These are phyloP conservation scores for Rousettus leschenaultii DNA, from an alignment of 2,113 vertebrate genomes.

Conservation along the genomic window DNA sequence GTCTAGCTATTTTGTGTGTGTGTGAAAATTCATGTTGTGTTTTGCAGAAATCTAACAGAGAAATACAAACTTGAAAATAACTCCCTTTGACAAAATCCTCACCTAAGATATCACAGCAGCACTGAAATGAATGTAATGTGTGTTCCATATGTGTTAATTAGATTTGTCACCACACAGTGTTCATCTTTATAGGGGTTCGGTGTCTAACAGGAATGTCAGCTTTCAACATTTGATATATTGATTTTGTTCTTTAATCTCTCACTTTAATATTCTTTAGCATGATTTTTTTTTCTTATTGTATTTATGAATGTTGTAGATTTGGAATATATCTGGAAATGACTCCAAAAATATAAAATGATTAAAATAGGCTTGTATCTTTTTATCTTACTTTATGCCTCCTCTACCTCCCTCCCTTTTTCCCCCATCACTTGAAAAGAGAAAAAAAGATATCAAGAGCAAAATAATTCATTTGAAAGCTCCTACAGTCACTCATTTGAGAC, in stretches of 20 bases:
- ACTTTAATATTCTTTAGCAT: not conserved
- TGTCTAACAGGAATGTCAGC: not conserved
- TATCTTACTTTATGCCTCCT: too few relatives aligned
- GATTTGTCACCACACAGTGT: constrained; percentile 1
- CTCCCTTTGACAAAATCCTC: not conserved
- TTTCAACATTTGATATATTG: not conserved
- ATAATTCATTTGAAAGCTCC: rapidly evolving
- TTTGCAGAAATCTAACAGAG: constrained; percentile 9
- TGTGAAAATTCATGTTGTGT: not conserved
- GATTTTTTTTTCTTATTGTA: not conserved
- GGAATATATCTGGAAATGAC: rapidly evolving
- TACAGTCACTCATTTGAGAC: not conserved
- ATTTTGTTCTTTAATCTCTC: constrained; percentile 14
- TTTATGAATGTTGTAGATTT: not conserved
- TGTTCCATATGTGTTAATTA: constrained; percentile 29
- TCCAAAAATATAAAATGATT: not conserved
- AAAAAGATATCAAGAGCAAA: not conserved
- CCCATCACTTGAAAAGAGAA: not conserved
- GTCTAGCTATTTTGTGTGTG: not conserved
- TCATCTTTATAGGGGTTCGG: not conserved
- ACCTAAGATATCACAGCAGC: not conserved
- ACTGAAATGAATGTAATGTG: not conserved
- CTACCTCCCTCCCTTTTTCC: not conserved
- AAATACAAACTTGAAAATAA: constrained; percentile 43
- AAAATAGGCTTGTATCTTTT: not conserved